Base-by-base conservation (phyloP, 2,113 vertebrate genomes). In the Gambusia affinis region DNA sequence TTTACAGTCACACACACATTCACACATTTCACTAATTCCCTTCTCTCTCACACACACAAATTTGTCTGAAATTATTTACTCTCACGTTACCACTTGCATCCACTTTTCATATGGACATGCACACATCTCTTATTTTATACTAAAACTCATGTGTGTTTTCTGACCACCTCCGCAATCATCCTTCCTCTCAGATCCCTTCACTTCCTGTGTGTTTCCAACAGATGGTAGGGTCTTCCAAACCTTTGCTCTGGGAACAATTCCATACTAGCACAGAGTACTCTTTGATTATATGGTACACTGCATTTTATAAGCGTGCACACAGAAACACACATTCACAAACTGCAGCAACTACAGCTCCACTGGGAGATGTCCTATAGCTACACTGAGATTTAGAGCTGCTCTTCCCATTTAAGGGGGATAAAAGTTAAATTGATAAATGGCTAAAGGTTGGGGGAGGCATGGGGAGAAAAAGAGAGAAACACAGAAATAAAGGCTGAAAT, bases 1-100 rank as follows among this genome's bases (percentile, higher is more conserved):
- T 91, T 91, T 86, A 77, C 73, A 77, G 64, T 44, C 73, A 47
- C 37, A 57, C 70, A 69, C 64, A 33, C n/a, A 67, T 47, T 60
- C 67, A 81, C 71, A 61, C 75, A 65, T 24, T 66, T 65, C 75
- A 68, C 64, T 70, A 47, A 57, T 29, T 54, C 62, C 24, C 12
- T 31, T 60, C 54, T 82, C 70, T 33, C 30, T 61, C 61, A 42
- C 51, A 70, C 37, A 76, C 62, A 64, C 61, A 63, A 28, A 28
- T 37, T 37, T 37, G 35, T 37, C 35, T 37, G 35, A 54, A 62
- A 62, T 62, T 14, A 22, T 31, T 64, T 35, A 64, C 2, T 31
- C 22, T 64, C 31, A 64, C 2, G 35, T 57, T 57, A 10, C 24
- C 51, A 57, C 51, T 57, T 12, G 30, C 35, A 62, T 19, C 7